Percentiles rank a stretch among this genome's conserved stretches.
These are phyloP conservation scores for Lasioglossum malachurum DNA, from an alignment of 2,888 invertebrate genomes.

Conservation along the genomic window DNA sequence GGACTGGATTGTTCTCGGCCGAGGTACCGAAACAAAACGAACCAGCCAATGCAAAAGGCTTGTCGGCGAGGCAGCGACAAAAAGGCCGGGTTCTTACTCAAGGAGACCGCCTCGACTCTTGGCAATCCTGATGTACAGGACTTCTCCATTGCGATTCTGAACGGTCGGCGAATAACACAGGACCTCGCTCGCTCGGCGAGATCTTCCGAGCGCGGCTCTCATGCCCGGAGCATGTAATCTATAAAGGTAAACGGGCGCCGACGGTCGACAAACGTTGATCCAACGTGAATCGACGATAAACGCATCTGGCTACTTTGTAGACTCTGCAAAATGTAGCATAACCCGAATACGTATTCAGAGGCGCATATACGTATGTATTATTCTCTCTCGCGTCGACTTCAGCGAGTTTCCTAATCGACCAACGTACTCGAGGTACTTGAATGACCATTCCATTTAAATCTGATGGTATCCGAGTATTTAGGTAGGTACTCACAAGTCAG, in stretches of 20 bases:
- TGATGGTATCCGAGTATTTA: neutral
- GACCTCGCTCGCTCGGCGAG: neutral
- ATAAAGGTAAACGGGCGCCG: neutral
- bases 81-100: slow-evolving; percentile 13
- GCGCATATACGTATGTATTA: neutral
- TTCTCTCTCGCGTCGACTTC: neutral
- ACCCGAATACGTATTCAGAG: neutral
- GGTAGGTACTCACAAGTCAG: neutral
- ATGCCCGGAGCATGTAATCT: slow-evolving; percentile 44
- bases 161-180: slow-evolving; percentile 48
- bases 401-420: neutral
- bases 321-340: neutral
- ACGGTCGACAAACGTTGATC: neutral
- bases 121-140: slow-evolving; percentile 39
- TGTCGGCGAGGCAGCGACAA: slow-evolving; percentile 24
- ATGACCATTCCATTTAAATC: neutral
- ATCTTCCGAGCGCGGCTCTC: slow-evolving; percentile 32
- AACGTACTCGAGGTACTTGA: neutral
- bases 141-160: slow-evolving; percentile 52
- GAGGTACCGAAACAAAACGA: slow-evolving; percentile 20
- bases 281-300: neutral
- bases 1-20: neutral
- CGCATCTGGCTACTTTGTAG: neutral
- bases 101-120: slow-evolving; percentile 13
- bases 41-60: slow-evolving; percentile 33